Percentiles rank a stretch among this genome's conserved stretches.
Evolutionary conservation across 2,888 invertebrate genomes (phyloP).

Genomic region (Drosophila affinis): DNA sequence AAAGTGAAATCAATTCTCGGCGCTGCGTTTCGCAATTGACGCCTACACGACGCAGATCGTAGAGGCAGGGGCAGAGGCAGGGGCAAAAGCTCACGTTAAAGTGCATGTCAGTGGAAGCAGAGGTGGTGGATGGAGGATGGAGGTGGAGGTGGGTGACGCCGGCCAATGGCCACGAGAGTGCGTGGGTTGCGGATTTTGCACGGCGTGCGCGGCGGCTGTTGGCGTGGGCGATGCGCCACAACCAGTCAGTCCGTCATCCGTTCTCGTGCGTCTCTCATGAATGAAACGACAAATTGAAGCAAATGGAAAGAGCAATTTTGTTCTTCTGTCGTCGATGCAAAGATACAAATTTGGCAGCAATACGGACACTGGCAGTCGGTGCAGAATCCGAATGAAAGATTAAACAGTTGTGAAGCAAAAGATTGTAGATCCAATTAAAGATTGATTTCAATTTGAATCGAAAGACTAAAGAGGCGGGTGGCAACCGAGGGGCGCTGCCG

Average conservation of each 20-base stretch:
- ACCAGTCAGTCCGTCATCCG: constrained; percentile 21
- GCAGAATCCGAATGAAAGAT: neutral
- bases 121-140: neutral
- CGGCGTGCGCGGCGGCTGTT: constrained; percentile 18
- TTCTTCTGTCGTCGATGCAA: too few relatives aligned
- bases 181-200: constrained; percentile 38
- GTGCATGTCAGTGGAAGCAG: neutral
- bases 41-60: constrained; percentile 37
- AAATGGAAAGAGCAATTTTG: neutral
- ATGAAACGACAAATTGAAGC: neutral
- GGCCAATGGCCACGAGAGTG: constrained; percentile 14
- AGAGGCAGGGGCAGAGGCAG: neutral
- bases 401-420: too few relatives aligned
- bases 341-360: neutral
- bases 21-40: constrained; percentile 69
- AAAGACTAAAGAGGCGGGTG: too few relatives aligned
- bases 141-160: neutral
- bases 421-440: too few relatives aligned
- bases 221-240: constrained; percentile 29
- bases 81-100: neutral
- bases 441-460: too few relatives aligned
- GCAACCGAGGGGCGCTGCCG: too few relatives aligned
- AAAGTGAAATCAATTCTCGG: constrained; percentile 75
- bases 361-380: too few relatives aligned
- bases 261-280: neutral